Conservation (phyloP, 2,797 vertebrate genomes). For the Carapus acus region DNA sequence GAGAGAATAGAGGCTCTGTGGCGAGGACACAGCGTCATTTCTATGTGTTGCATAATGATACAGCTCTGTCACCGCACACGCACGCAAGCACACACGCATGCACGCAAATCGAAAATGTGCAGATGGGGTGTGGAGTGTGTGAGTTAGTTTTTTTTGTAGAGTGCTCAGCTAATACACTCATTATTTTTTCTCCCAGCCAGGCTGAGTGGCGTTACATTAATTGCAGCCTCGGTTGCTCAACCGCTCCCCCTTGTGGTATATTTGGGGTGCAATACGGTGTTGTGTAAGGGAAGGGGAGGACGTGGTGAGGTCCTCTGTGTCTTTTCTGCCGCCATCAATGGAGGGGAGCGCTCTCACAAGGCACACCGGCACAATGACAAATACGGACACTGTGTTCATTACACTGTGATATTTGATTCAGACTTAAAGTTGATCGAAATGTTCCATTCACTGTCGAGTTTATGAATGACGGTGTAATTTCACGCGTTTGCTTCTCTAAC, state of each 20-base stretch:
- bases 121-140: conserved; percentile 47
- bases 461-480: no score
- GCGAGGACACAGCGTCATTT: conserved; percentile 45
- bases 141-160: conserved; percentile 61
- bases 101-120: conserved; percentile 34
- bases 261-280: background rate
- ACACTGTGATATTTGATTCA: no score
- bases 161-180: conserved; percentile 40
- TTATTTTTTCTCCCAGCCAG: conserved; percentile 39
- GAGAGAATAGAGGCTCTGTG: conserved; percentile 58
- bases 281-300: no score
- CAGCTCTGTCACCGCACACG: conserved; percentile 40
- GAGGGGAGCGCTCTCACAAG: no score
- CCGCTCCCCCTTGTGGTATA: conserved; percentile 42
- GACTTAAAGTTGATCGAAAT: no score
- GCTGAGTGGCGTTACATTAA: conserved; percentile 3
- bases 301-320: no score
- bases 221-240: no score
- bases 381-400: no score
- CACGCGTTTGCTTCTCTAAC: no score
- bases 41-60: conserved; percentile 60
- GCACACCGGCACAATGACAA: no score
- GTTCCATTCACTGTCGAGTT: no score
- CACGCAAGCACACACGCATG: conserved; percentile 13
- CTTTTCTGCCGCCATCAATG: no score